phyloP scores from a whole-genome alignment of 2,888 invertebrate genomes.

The Epinotia brunnichana region DNA sequence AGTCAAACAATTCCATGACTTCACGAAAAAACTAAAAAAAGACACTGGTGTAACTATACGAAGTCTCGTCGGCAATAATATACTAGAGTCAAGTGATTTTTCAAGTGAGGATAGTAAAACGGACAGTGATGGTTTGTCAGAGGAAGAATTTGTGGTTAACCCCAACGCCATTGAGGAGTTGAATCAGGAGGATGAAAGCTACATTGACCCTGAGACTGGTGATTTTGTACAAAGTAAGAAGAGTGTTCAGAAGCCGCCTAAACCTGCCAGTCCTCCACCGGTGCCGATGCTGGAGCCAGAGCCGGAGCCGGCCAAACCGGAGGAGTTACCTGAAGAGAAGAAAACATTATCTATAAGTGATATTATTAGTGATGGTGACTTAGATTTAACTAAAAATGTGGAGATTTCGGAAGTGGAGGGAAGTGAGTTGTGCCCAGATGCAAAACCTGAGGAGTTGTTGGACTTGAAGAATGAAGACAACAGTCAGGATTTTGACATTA shows the following conservation, averaged over 20 bases:
- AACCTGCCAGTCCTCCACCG: conserved; percentile 48
- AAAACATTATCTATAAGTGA: conserved; percentile 81
- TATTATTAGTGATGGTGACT: conserved; percentile 76
- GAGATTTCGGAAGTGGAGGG: conserved; percentile 79
- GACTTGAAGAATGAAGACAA: conserved; percentile 74
- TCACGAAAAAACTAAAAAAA: conserved; percentile 81
- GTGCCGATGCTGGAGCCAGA: conserved; percentile 45
- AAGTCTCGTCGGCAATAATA: conserved; percentile 77
- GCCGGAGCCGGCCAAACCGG: conserved; percentile 37
- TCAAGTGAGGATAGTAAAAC: conserved; percentile 76
- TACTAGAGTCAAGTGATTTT: conserved; percentile 79
- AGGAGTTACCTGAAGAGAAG: conserved; percentile 55
- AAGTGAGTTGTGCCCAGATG: conserved; percentile 73
- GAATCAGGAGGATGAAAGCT: conserved; percentile 78
- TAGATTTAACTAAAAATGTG: conserved; percentile 78
- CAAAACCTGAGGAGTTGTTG: conserved; percentile 71
- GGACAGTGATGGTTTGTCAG: conserved; percentile 80
- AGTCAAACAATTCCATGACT: conserved; percentile 79
- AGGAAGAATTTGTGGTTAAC: conserved; percentile 79
- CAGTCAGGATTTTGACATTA: conserved; percentile 83
- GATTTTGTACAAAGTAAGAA: conserved; percentile 71
- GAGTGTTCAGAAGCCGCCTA: conserved; percentile 49
- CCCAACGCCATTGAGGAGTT: conserved; percentile 77
- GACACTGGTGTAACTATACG: conserved; percentile 80
- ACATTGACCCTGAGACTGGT: conserved; percentile 80